Conservation (phyloP, 1,140 invertebrate species). For the Zaprionus tsacasi region DNA sequence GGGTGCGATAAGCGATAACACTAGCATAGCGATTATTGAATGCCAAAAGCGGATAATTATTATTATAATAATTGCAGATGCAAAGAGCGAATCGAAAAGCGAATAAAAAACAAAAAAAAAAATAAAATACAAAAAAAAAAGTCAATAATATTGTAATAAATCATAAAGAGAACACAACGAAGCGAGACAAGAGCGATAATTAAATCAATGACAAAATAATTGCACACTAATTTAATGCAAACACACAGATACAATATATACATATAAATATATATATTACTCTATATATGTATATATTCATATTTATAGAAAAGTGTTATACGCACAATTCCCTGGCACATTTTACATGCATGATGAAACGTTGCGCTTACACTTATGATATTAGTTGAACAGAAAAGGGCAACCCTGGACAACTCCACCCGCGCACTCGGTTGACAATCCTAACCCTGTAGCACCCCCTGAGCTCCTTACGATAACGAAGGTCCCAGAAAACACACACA, state of each 20-base stretch:
- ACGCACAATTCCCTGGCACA: not conserved
- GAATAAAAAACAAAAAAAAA: not conserved
- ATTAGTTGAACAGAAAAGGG: slow-evolving; percentile 12
- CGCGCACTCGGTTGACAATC: not conserved
- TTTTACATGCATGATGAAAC: not conserved
- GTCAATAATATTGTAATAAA: not conserved
- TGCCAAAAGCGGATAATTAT: not conserved
- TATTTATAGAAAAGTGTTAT: not conserved
- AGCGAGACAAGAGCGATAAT: not conserved
- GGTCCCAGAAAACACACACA: not conserved
- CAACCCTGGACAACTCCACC: not conserved
- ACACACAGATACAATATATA: not conserved
- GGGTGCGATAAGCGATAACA: slow-evolving; percentile 18
- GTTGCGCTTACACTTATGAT: slow-evolving; percentile 32
- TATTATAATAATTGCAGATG: not conserved
- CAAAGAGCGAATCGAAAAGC: not conserved
- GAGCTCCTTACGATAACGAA: slow-evolving; percentile 15
- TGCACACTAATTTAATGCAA: not conserved
- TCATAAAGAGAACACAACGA: not conserved
- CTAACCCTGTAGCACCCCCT: slow-evolving; percentile 1
- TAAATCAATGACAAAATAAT: not conserved
- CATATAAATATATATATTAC: not conserved
- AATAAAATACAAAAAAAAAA: not conserved
- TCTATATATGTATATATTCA: too few relatives aligned
- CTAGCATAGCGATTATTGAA: not conserved